Base-by-base conservation (phyloP, 2,888 invertebrate genomes). In the Pandemis cinnamomeana region DNA sequence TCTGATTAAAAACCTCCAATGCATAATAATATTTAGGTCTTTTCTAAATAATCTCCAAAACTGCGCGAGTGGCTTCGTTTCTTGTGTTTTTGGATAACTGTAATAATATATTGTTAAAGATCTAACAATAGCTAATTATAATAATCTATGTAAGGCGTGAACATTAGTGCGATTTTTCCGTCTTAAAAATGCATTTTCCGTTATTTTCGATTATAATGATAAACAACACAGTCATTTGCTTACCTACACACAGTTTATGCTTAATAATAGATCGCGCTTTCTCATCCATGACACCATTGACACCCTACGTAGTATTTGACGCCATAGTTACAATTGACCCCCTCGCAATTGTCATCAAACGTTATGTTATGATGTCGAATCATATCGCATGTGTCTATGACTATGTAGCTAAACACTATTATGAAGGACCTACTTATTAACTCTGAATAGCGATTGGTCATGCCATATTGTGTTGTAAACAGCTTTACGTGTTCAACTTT, bases 331-430 rank as follows among this genome's bases (percentile, higher is more conserved):
- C 61, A 55, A 66, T 13, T 48, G 67, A 42, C 60, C 58, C 70
- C 44, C 71, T 71, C 13, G 42, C 67, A 44, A 13, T 58, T 58
- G 44, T 58, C 20, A 20, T 41, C 41, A 73, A 72, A 73, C 70
- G 46, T 46, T 46, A 27, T 64, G 53, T 27, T 53, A 60, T 69
- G 48, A 60, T 60, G 60, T 7, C 44, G 15, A 46, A 60, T 5
- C 46, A n/a, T 72, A 36, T 68, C 68, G 63, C 55, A 41, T 15
- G 46, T 53, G 61, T 44, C 44, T 36, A 36, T 36, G 27, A 36
- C 58, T 72, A 55, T 62, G n/a, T 53, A 67, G 20, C n/a, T 41
- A 27, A 53, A 51, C 48, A 15, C n/a, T n/a, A n/a, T 61, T 63
- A 11, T 42, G 67, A 53, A 62, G 48, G 58, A 58, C 63, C 68